Evolutionary conservation across 2,888 invertebrate genomes (phyloP).

Genomic region (Caenorhabditis sp.): DNA sequence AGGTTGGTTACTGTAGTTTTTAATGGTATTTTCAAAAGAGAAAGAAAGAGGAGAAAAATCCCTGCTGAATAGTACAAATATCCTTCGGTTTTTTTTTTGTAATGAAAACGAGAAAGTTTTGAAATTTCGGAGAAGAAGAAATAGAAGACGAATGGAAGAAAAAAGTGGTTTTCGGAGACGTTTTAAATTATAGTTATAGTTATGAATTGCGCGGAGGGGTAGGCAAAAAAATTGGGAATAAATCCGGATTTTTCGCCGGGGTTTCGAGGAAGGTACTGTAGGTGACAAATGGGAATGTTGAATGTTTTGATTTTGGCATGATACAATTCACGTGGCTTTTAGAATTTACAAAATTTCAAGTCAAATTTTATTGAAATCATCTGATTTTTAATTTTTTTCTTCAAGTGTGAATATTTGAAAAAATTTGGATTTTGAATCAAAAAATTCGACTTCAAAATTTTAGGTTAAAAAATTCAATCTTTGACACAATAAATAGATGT

Average conservation of each 20-base stretch:
- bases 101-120: background rate
- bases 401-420: too few species aligned
- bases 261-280: background rate
- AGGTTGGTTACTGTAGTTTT: background rate
- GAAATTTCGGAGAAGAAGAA: background rate
- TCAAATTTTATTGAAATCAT: too few species aligned
- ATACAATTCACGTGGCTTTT: too few species aligned
- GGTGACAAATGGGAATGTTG: background rate
- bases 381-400: too few species aligned
- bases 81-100: background rate
- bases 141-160: too few species aligned
- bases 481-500: too few species aligned
- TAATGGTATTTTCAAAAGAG: background rate
- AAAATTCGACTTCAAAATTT: too few species aligned
- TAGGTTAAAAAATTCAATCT: too few species aligned
- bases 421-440: too few species aligned
- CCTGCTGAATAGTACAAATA: background rate
- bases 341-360: too few species aligned
- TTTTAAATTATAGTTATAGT: conserved; percentile 6
- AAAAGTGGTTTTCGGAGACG: background rate
- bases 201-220: background rate
- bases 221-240: background rate
- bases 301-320: too few species aligned
- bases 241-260: background rate
- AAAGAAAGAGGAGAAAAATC: background rate